These are phyloP conservation scores for Schizopygopsis malacanthus DNA, from an alignment of 2,797 vertebrate species.

Conservation along the genomic window DNA sequence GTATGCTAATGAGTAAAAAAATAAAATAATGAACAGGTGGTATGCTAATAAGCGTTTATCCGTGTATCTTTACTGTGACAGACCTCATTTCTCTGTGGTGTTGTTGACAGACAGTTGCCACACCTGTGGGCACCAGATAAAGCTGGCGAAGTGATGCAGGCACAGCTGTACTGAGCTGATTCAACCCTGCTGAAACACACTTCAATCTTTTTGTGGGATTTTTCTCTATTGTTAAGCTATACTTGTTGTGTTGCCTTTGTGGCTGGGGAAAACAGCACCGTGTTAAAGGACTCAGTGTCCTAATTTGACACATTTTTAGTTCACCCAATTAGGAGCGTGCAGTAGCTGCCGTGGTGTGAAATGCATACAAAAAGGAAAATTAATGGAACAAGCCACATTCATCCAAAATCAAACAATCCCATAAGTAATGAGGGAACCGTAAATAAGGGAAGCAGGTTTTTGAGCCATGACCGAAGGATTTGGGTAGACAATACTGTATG, in stretches of 20 bases:
- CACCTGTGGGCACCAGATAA: constrained; percentile 35
- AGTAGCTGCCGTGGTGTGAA: constrained; percentile 23
- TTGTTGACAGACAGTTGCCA: constrained; percentile 31
- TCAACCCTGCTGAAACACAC: background rate
- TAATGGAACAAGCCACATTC: constrained; percentile 13
- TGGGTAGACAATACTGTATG: background rate
- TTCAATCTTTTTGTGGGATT: constrained; percentile 1
- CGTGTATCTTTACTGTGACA: background rate
- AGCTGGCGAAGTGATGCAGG: background rate
- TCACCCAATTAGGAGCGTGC: background rate
- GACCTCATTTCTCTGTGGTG: constrained; percentile 1
- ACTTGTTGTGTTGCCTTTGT: constrained; percentile 8
- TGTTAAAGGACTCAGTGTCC: constrained; percentile 18
- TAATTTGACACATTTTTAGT: background rate
- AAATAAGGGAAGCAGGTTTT: constrained; percentile 15
- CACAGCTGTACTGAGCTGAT: constrained; percentile 31
- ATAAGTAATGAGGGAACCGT: constrained; percentile 20
- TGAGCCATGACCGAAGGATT: background rate
- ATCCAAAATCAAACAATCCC: background rate
- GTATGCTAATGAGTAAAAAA: background rate
- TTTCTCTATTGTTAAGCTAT: background rate
- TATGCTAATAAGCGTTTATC: constrained; percentile 3
- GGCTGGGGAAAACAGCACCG: background rate
- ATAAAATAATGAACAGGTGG: background rate
- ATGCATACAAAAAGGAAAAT: constrained; percentile 26